Percentiles rank a stretch among this genome's conserved stretches.
Evolutionary conservation across 2,888 invertebrate species (phyloP).

Genomic region (Drosophila paramelanica): DNA sequence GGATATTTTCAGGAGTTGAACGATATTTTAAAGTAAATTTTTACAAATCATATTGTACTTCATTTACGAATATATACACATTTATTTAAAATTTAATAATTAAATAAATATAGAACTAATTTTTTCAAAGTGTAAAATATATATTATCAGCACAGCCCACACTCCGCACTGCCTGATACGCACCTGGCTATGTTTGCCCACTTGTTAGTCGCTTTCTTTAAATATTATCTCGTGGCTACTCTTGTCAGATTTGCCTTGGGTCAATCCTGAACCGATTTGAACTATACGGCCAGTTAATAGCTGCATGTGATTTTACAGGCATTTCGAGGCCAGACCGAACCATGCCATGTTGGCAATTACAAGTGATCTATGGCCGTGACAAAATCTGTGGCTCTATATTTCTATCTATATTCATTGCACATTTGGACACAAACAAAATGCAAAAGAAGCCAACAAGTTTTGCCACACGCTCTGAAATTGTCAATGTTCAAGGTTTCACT

Average conservation of each 20-base stretch:
- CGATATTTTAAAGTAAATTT: too few species aligned
- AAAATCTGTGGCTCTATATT: conserved; percentile 5
- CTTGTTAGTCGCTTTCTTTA: conserved; percentile 45
- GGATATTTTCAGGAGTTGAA: too few species aligned
- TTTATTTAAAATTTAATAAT: too few species aligned
- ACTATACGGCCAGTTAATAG: neutral
- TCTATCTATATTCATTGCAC: conserved; percentile 9
- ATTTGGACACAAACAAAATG: conserved; percentile 26
- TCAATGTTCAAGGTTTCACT: conserved; percentile 26
- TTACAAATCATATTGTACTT: too few species aligned
- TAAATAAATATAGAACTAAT: too few species aligned
- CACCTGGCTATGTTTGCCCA: conserved; percentile 19
- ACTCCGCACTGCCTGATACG: neutral
- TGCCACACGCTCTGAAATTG: conserved; percentile 22
- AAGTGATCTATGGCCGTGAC: conserved; percentile 33
- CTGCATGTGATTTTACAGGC: neutral
- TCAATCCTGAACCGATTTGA: conserved; percentile 15
- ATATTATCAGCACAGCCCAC: neutral
- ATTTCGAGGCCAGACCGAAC: conserved; percentile 24
- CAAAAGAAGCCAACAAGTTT: conserved; percentile 26
- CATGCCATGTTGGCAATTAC: conserved; percentile 9
- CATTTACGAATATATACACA: too few species aligned
- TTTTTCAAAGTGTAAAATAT: neutral
- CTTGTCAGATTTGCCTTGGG: neutral
- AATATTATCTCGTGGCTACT: conserved; percentile 39